phyloP scores from a whole-genome alignment of 2,113 vertebrate species.

The Lagopus leucura region DNA sequence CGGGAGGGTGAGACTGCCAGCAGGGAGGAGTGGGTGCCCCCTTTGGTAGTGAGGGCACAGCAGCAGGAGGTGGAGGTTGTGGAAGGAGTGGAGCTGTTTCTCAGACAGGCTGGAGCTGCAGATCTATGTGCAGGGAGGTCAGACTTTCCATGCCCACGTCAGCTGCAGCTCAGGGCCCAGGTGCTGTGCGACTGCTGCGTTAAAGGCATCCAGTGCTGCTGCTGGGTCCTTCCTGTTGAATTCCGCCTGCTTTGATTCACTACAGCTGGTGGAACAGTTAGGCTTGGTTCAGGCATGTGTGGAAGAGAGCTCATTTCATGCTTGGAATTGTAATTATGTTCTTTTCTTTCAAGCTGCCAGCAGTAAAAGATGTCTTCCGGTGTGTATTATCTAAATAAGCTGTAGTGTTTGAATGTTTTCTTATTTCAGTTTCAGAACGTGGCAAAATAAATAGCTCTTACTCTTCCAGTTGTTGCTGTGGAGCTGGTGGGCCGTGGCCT shows the following conservation, averaged over 20 bases:
- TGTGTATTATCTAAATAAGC: constrained; percentile 64
- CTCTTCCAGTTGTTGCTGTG: background rate
- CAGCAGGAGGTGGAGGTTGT: rapidly evolving
- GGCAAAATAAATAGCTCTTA: constrained; percentile 60
- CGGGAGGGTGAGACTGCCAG: rapidly evolving
- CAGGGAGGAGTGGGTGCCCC: rapidly evolving
- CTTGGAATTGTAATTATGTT: constrained; percentile 74
- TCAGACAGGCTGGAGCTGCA: background rate
- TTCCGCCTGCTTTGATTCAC: constrained; percentile 79
- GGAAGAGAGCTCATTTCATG: constrained; percentile 73
- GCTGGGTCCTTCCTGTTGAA: constrained; percentile 38
- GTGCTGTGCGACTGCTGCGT: constrained; percentile 77
- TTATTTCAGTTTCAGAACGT: constrained; percentile 54
- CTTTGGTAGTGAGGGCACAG: rapidly evolving
- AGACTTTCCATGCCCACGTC: constrained; percentile 31
- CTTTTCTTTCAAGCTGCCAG: constrained; percentile 72
- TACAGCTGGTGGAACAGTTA: constrained; percentile 78
- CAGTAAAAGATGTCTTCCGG: constrained; percentile 68
- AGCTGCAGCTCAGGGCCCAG: constrained; percentile 74
- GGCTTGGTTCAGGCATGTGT: constrained; percentile 76
- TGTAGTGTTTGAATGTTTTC: constrained; percentile 56
- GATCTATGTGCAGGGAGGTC: background rate
- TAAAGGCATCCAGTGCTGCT: constrained; percentile 60
- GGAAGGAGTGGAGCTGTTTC: rapidly evolving
- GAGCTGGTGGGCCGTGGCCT: background rate